These are phyloP conservation scores for Garrulus glandarius DNA, from an alignment of 2,797 vertebrate species.

Conservation along the genomic window DNA sequence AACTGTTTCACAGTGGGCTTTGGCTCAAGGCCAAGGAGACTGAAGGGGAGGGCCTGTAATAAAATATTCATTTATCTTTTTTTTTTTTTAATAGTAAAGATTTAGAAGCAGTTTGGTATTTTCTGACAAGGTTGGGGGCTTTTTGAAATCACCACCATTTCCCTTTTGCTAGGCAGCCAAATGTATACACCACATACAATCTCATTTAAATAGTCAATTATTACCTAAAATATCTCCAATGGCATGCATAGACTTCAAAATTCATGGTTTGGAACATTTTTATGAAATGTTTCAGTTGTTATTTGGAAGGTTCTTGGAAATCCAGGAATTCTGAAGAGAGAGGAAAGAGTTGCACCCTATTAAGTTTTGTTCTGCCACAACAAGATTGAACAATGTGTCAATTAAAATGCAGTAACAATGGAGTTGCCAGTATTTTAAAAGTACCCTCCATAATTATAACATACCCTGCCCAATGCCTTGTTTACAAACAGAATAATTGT, in stretches of 20 bases:
- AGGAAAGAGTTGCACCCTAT: rapidly evolving
- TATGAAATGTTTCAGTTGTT: neutral
- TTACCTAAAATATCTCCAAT: slow-evolving; percentile 15
- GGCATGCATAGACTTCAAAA: neutral
- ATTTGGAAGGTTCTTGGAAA: neutral
- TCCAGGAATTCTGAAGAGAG: neutral
- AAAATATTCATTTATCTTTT: slow-evolving; percentile 49
- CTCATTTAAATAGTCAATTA: neutral
- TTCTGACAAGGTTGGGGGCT: neutral
- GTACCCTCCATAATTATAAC: neutral
- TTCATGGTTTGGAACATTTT: neutral
- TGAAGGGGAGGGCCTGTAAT: slow-evolving; percentile 61
- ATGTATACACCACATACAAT: neutral
- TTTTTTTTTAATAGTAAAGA: slow-evolving; percentile 4
- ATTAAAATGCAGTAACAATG: neutral
- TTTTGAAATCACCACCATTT: slow-evolving; percentile 26
- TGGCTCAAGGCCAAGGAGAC: slow-evolving; percentile 49
- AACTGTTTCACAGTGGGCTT: slow-evolving; percentile 55
- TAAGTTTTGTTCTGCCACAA: neutral
- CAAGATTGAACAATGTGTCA: rapidly evolving
- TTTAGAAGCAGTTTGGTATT: slow-evolving; percentile 31
- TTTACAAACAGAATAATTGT: neutral
- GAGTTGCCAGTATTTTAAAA: neutral
- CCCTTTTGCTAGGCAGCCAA: neutral
- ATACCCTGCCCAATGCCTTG: rapidly evolving